Evolutionary conservation across 1,140 invertebrate species (phyloP), one percentile per base, ranked within the genome.

Genomic region (Aphelenchoides fujianensis): DNA sequence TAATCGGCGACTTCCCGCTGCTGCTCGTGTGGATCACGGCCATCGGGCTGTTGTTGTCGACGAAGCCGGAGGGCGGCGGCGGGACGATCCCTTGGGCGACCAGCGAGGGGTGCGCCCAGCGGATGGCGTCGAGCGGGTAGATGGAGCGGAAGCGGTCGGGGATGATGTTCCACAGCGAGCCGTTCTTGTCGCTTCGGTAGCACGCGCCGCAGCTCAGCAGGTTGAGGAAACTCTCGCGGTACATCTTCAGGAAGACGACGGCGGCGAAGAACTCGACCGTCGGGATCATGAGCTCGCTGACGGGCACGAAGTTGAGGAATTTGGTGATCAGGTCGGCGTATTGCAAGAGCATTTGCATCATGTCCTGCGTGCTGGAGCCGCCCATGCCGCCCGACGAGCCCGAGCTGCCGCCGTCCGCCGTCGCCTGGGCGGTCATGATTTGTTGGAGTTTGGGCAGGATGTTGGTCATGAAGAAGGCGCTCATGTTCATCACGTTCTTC

Each of bases 81-180:
- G 63, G 63, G 19, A 66, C 63, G 1, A 66, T 30, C 27, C 63
- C 63, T 66, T 66, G 63, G 12, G 63, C 63, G 7, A 66, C 36
- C 36, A 48, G 23, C 23, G 41, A 48, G 12, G 41, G 41, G 23
- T 48, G 41, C 12, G 41, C 41, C 41, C 41, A 66, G 1, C 63
- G 63, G 16, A 66, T 12, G 12, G 63, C 63, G 12, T 66, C 63
- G 12, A 66, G 31, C 3, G 63, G 63, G 53, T 66, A 66, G 32
- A 66, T 66, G 12, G 63, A 66, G 23, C 63, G 63, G 63, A 36
- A 66, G n/a, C 63, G 31, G 63, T 66, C 12, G 63, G 63, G 63
- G 7, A 66, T 66, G 16, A 66, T 2, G 32, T 34, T 35, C 63
- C 63, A 66, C 19, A 34, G 23, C 12, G 63, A 66, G 32, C 63